Evolutionary conservation across 2,888 invertebrate species (phyloP).

Genomic region (Philonicus albiceps): DNA sequence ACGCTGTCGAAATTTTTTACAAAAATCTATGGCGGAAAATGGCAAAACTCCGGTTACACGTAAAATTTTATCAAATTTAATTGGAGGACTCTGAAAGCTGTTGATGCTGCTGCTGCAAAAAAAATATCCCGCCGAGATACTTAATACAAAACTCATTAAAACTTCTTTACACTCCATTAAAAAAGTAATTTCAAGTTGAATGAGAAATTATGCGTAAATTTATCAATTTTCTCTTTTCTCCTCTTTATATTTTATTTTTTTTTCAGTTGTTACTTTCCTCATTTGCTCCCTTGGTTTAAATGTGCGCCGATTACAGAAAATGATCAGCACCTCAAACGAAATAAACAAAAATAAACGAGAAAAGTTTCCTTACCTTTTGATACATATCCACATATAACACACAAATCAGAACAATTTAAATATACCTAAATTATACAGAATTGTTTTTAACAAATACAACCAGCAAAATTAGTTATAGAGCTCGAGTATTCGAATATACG

Average conservation of each 20-base stretch:
- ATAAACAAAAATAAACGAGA: not conserved
- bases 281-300: not conserved
- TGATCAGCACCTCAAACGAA: not conserved
- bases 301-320: not conserved
- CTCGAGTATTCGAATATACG: no score
- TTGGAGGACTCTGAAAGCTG: not conserved
- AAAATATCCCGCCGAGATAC: not conserved
- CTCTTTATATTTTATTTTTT: not conserved
- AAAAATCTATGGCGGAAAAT: not conserved
- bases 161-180: slow-evolving; percentile 47
- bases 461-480: no score
- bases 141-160: slow-evolving; percentile 40
- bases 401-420: no score
- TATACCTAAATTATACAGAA: no score
- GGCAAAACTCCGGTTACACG: not conserved
- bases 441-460: no score
- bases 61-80: not conserved
- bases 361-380: not conserved
- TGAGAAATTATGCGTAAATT: slow-evolving; percentile 47
- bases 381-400: no score
- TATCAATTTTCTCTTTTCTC: slow-evolving; percentile 45
- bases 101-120: not conserved
- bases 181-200: slow-evolving; percentile 49
- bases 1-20: not conserved
- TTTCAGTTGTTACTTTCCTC: not conserved